These are phyloP conservation scores for Empidonax alnorum DNA, from an alignment of 2,113 vertebrate genomes.

Conservation along the genomic window DNA sequence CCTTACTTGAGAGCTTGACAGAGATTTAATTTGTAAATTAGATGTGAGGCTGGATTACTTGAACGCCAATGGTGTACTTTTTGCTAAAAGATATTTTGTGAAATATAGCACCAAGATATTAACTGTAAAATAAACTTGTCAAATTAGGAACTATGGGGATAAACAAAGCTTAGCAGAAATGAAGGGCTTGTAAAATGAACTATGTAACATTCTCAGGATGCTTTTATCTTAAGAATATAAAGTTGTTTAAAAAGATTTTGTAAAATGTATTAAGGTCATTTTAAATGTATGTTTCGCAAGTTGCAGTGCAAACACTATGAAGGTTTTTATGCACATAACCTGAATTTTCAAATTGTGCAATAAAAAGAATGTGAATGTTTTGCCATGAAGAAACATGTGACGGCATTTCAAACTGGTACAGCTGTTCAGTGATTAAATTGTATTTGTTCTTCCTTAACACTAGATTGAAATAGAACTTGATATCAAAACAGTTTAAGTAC, in stretches of 20 bases:
- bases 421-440: conserved; percentile 47
- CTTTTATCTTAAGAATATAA: conserved; percentile 78
- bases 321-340: conserved; percentile 69
- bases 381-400: conserved; percentile 56
- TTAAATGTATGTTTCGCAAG: conserved; percentile 72
- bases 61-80: conserved; percentile 67
- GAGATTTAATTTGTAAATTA: conserved; percentile 72
- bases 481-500: conserved; percentile 61
- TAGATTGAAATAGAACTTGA: conserved; percentile 19
- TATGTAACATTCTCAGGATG: conserved; percentile 84
- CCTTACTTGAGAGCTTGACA: conserved; percentile 61
- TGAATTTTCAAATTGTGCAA: conserved; percentile 74
- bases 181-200: conserved; percentile 80
- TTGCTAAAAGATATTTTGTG: conserved; percentile 79
- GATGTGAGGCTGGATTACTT: conserved; percentile 64
- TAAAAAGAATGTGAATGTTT: conserved; percentile 68
- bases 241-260: conserved; percentile 76
- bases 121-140: conserved; percentile 73
- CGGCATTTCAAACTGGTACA: conserved; percentile 54
- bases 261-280: conserved; percentile 78
- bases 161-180: conserved; percentile 77
- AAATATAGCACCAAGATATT: conserved; percentile 66
- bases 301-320: conserved; percentile 68
- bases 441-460: conserved; percentile 56
- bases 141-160: conserved; percentile 73